Evolutionary conservation across 1,140 invertebrate genomes (phyloP).

Genomic region (Thereuonema tuberculata): DNA sequence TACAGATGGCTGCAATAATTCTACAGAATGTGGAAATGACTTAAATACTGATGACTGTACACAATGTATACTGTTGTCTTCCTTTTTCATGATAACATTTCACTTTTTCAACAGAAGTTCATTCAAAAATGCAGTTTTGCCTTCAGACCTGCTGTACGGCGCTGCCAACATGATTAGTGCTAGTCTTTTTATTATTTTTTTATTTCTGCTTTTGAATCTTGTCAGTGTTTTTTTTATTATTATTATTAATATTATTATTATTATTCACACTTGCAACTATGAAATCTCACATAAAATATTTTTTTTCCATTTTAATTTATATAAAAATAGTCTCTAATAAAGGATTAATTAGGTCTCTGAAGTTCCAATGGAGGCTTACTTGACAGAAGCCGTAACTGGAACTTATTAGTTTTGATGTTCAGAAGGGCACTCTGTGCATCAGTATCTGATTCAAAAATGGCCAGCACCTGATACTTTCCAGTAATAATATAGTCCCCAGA

Average conservation of each 20-base stretch:
- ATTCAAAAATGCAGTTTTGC: not conserved
- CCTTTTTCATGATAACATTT: not conserved
- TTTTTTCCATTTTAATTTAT: not conserved
- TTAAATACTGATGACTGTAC: slow-evolving; percentile 9
- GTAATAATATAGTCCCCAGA: slow-evolving; percentile 10
- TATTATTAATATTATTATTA: too few relatives aligned
- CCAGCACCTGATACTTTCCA: slow-evolving; percentile 15
- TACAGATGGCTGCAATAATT: not conserved
- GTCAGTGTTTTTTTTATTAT: too few relatives aligned
- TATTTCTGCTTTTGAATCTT: not conserved
- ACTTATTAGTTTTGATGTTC: slow-evolving; percentile 19
- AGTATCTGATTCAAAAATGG: slow-evolving; percentile 18
- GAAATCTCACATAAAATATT: slow-evolving; percentile 9
- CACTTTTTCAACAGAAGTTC: not conserved
- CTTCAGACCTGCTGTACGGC: slow-evolving; percentile 8
- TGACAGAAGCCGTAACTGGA: slow-evolving; percentile 14
- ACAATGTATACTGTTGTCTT: not conserved
- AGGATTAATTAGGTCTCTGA: not conserved
- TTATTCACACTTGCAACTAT: not conserved
- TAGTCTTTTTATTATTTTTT: not conserved
- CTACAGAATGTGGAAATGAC: not conserved
- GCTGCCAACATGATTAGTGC: slow-evolving; percentile 3
- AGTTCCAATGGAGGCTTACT: slow-evolving; percentile 1
- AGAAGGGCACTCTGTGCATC: slow-evolving; percentile 20
- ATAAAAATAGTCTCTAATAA: slow-evolving; percentile 9